Evolutionary conservation across 2,113 vertebrate species (phyloP).

Genomic region (Sebastes schlegelii): DNA sequence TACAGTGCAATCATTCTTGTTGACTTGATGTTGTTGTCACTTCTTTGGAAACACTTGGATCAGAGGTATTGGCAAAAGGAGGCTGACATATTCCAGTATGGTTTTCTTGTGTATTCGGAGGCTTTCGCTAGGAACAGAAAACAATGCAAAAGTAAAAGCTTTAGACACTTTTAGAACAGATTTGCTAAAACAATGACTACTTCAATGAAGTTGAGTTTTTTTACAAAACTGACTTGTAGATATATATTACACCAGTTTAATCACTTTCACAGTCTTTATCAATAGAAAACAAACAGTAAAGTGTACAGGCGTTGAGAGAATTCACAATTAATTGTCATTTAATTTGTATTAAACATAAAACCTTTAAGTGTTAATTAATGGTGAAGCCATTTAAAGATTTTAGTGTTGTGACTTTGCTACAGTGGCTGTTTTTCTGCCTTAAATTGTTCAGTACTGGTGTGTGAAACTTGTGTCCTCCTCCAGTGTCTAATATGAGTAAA

Average conservation of each 20-base stretch:
- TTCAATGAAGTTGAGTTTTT: background rate
- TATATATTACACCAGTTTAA: too few relatives aligned
- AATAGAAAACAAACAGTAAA: background rate
- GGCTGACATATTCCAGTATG: slow-evolving; percentile 1
- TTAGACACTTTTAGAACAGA: background rate
- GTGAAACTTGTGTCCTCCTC: background rate
- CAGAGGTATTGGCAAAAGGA: slow-evolving; percentile 16
- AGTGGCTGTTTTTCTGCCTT: background rate
- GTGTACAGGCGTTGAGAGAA: background rate
- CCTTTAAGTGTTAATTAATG: background rate
- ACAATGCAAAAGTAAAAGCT: background rate
- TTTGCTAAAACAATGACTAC: background rate
- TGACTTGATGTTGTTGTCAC: slow-evolving; percentile 29
- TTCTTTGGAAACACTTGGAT: slow-evolving; percentile 35
- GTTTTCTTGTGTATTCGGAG: background rate
- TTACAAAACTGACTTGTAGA: background rate
- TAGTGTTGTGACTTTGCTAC: background rate
- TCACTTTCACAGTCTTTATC: background rate
- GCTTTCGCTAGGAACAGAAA: slow-evolving; percentile 16
- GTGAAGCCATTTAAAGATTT: background rate
- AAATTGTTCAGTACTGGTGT: background rate
- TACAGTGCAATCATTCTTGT: background rate
- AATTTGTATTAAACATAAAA: background rate
- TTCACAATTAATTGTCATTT: background rate
- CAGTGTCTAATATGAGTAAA: background rate